A percentile compares a stretch with the other conserved stretches of the same genome.
phyloP scores from a whole-genome alignment of 1,140 invertebrate species.

The Mercenaria mercenaria region DNA sequence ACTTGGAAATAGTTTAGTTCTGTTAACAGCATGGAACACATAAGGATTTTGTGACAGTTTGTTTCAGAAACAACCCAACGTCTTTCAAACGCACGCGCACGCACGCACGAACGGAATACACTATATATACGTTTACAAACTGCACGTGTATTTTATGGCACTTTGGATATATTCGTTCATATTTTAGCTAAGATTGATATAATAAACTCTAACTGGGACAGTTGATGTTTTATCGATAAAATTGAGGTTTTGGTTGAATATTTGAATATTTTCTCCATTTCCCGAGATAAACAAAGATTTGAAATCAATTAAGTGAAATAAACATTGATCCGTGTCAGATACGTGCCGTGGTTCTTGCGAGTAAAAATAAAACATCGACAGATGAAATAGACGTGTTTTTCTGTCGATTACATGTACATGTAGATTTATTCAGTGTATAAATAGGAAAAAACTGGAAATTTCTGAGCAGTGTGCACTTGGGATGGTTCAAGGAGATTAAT shows the following conservation, averaged over 20 bases:
- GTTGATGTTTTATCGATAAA: background rate
- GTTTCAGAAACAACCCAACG: constrained; percentile 22
- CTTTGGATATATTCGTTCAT: constrained; percentile 1
- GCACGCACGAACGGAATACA: constrained; percentile 33
- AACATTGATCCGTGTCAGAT: constrained; percentile 40
- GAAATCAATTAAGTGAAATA: constrained; percentile 55
- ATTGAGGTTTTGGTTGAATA: background rate
- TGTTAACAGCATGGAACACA: background rate
- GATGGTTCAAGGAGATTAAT: background rate
- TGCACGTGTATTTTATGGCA: constrained; percentile 1
- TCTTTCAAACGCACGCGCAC: constrained; percentile 41
- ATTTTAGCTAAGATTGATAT: background rate
- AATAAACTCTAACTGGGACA: background rate
- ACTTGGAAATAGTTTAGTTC: background rate
- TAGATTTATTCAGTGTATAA: background rate
- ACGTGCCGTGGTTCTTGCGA: background rate
- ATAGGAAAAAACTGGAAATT: background rate
- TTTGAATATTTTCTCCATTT: background rate
- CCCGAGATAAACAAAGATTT: constrained; percentile 20
- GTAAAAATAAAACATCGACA: constrained; percentile 35
- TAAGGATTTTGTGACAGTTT: background rate
- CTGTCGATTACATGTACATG: constrained; percentile 9
- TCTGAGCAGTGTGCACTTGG: background rate
- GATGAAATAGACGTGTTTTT: constrained; percentile 2
- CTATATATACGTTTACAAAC: background rate